Conservation (phyloP, 1,140 invertebrate genomes). For the Drosophila arizonae region DNA sequence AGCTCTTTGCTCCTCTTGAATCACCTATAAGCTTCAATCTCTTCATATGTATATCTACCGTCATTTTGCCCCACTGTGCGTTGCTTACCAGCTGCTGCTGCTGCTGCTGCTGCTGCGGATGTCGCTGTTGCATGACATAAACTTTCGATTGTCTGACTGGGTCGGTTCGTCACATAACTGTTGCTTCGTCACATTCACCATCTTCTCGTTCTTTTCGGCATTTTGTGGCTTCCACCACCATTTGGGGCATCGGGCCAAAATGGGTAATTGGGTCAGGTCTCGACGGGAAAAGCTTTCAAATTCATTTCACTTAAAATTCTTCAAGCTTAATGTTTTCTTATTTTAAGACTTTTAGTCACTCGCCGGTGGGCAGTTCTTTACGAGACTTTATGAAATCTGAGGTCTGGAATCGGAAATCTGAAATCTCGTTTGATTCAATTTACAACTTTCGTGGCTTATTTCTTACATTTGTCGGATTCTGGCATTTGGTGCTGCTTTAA, state of each 20-base stretch:
- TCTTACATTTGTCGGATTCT: conserved; percentile 31
- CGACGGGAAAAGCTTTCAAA: conserved; percentile 70
- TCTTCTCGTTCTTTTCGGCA: conserved; percentile 49
- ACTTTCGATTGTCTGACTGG: conserved; percentile 77
- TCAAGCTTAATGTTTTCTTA: conserved; percentile 56
- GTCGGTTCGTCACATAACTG: conserved; percentile 71
- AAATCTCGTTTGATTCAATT: conserved; percentile 44
- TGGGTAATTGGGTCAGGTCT: conserved; percentile 74
- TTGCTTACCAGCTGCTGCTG: conserved; percentile 8
- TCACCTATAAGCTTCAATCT: no score
- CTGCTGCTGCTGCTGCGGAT: conserved; percentile 8
- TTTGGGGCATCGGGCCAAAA: conserved; percentile 59
- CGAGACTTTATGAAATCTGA: conserved; percentile 64
- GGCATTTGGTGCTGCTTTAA: conserved; percentile 25
- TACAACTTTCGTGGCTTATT: conserved; percentile 74
- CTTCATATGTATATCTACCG: neutral
- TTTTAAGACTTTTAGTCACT: conserved; percentile 59
- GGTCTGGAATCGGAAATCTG: conserved; percentile 42
- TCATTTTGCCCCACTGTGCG: conserved; percentile 30
- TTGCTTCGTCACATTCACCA: conserved; percentile 43
- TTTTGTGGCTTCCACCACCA: conserved; percentile 41
- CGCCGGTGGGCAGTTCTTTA: conserved; percentile 57
- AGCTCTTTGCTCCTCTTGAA: no score
- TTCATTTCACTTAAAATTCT: conserved; percentile 78
- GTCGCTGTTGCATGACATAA: conserved; percentile 75